Base-by-base conservation (phyloP, 2,888 invertebrate genomes). In the Eugnorisma glareosa region DNA sequence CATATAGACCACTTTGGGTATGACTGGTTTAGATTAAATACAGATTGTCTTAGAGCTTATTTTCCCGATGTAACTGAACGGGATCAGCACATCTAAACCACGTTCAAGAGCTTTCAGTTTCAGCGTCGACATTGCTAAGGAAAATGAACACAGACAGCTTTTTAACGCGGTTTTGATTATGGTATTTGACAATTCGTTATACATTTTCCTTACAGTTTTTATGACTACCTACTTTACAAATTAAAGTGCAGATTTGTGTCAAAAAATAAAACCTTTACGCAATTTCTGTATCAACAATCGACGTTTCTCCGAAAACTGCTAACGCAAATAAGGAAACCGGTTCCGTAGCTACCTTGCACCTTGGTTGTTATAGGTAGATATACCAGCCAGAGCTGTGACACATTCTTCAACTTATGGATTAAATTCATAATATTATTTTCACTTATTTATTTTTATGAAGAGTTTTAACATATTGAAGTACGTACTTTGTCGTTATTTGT, bases 231-330 rank as follows among this genome's bases (percentile, higher is more conserved):
- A 40, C 24, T 54, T 57, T 18, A 67, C 2, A 37, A 37, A 66
- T 11, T 31, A 66, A 51, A n/a, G n/a, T 61, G 28, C 24, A 4
- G 28, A 24, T 43, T 43, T 66, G 10, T 31, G 7, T 37, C 10
- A n/a, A n/a, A 40, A 64, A 5, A 45, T 28, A 24, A 24, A n/a
- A 43, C 40, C 11, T 51, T 69, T 43, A 13, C 6, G 18, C 35
- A 31, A 10, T 78, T 35, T 37, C 15, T 28, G n/a, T 13, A 48
- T 2, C 70, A 48, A 10, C 48, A 51, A n/a, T 40, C 64, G 64
- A 43, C 1, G 81, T 40, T 81, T 81, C 28, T 51, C 13, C 35
- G n/a, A 59, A 77, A 81, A 40, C 40, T n/a, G 31, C 13, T 43
- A n/a, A 7, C 7, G 10, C 35, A 13, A 18, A 11, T 15, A 18